A percentile compares a stretch with the other conserved stretches of the same genome.
phyloP scores from a whole-genome alignment of 2,113 vertebrate species.

The Madoqua kirkii region DNA sequence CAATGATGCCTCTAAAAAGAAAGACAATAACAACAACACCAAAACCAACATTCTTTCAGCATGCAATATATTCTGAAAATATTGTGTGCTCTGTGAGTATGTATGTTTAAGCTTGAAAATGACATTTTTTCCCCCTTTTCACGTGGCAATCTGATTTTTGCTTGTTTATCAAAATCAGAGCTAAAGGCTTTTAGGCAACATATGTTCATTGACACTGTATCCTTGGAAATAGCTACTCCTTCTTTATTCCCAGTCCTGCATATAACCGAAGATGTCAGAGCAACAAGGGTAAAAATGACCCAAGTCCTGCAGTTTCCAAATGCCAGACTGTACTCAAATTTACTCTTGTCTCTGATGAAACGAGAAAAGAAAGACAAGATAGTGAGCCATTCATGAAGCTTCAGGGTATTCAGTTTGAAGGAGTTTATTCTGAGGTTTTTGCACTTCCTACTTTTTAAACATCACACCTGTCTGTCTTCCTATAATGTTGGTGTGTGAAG shows the following conservation, averaged over 20 bases:
- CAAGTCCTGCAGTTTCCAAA: background rate
- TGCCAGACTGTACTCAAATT: background rate
- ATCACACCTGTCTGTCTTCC: background rate
- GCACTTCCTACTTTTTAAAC: background rate
- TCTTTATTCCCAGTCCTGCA: background rate
- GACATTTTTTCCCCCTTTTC: background rate
- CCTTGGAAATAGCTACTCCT: background rate
- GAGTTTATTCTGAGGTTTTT: background rate
- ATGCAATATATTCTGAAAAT: background rate
- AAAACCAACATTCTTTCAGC: background rate
- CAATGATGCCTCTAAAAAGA: background rate
- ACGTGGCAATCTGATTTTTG: background rate
- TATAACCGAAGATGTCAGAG: background rate
- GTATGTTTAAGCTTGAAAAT: background rate
- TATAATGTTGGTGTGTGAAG: background rate
- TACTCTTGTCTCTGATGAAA: background rate
- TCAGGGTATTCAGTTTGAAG: background rate
- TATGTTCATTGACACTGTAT: background rate
- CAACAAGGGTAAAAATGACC: background rate
- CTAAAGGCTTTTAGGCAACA: background rate
- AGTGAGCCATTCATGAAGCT: background rate
- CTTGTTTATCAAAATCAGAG: slow-evolving; percentile 25
- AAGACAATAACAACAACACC: background rate
- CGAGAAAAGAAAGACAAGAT: background rate
- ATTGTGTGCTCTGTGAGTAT: background rate